Evolutionary conservation across 2,797 vertebrate genomes (phyloP).

Genomic region (Schizothorax lantsangensis): DNA sequence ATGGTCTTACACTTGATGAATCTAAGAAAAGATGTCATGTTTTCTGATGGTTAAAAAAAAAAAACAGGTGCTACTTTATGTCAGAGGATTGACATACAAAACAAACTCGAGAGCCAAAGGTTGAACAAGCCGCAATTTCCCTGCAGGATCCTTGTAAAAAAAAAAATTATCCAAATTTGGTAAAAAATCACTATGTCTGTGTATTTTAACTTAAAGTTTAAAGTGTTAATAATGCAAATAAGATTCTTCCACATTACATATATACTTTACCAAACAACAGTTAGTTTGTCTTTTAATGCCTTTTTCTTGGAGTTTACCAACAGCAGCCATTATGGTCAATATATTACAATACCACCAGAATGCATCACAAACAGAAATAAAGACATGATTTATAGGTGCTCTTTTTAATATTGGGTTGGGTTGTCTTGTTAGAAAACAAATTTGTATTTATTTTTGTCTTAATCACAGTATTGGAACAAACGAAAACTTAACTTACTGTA

Average conservation of each 20-base stretch:
- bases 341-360: slow-evolving; percentile 23
- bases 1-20: not conserved
- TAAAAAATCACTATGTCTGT: not conserved
- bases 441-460: slow-evolving; percentile 27
- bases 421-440: slow-evolving; percentile 54
- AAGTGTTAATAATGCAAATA: not conserved
- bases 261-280: not conserved
- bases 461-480: slow-evolving; percentile 55
- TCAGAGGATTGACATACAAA: not conserved
- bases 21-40: not conserved
- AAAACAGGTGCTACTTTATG: not conserved
- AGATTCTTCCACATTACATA: not conserved
- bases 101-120: not conserved
- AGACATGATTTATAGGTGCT: slow-evolving; percentile 45
- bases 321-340: slow-evolving; percentile 22
- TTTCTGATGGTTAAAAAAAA: not conserved
- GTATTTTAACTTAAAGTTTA: not conserved
- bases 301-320: slow-evolving; percentile 18
- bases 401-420: slow-evolving; percentile 50
- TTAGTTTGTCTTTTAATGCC: not conserved
- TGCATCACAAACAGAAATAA: slow-evolving; percentile 44
- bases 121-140: not conserved
- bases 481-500: slow-evolving; percentile 29
- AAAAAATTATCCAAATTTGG: not conserved
- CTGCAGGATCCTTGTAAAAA: not conserved